Evolutionary conservation across 1,140 invertebrate species (phyloP), one percentile per base, ranked within the genome.

Genomic region (Pogonus chalceus): DNA sequence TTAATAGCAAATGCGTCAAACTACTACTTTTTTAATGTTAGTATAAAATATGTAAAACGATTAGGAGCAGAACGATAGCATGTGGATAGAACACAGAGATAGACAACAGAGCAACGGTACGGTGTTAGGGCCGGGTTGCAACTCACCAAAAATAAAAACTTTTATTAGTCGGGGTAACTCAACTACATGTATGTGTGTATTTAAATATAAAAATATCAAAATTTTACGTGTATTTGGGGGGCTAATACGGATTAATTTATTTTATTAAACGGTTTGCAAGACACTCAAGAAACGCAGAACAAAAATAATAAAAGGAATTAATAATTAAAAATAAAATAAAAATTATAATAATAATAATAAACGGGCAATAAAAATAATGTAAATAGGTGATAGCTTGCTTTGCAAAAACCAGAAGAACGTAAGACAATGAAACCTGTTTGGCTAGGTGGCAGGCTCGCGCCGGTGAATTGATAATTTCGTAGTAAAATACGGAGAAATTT

Each of bases 401-500:
- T 43, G 37, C 37, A 18, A 43, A 43, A 43, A 43, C 37, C 37
- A 43, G 18, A 43, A 43, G 9, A 43, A 4, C 9, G 18, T 12
- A 50, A 49, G 54, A 63, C 20, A 53, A 46, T 69, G 61, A 71
- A 87, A 93, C 94, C 88, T 93, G 88, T 84, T 96, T 96, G 63
- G 92, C 92, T 77, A 96, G 83, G 78, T 96, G 91, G 79, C 92
- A 96, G 76, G 92, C 93, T 74, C 89, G 83, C 73, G 93, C 93
- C 66, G 93, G 93, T 68, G 90, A 91, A 83, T 93, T 95, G 72
- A 94, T 89, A 74, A 97, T 96, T 87, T 98, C 93, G 76, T 97
- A 97, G 85, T 95, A 96, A 81, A 96, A 97, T 72, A 98, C 93
- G 63, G 92, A 96, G 82, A 94, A 97, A 83, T 97, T 97, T 76